phyloP scores from a whole-genome alignment of 2,888 invertebrate species.

The Caenorhabditis becei region DNA sequence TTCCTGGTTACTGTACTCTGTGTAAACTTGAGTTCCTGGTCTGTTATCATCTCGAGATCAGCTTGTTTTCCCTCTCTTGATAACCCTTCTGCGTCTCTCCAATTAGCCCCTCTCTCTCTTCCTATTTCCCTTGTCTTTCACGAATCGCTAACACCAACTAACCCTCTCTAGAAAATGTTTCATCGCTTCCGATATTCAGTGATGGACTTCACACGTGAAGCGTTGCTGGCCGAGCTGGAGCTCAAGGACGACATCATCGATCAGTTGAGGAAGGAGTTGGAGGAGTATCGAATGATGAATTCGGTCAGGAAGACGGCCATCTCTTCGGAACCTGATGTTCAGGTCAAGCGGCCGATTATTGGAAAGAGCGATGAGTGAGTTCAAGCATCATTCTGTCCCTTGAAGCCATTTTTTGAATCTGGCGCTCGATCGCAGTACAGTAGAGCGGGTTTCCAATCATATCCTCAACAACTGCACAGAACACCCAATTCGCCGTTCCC shows the following conservation, averaged over 20 bases:
- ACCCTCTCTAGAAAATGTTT: slow-evolving; percentile 10
- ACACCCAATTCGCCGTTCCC: no score
- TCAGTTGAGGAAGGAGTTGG: slow-evolving; percentile 65
- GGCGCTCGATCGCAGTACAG: no score
- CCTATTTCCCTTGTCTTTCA: not conserved
- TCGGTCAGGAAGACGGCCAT: slow-evolving; percentile 75
- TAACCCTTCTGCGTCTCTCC: slow-evolving; percentile 5
- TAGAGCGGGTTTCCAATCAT: no score
- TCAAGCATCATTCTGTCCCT: no score
- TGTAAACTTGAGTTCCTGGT: no score
- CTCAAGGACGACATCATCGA: slow-evolving; percentile 71
- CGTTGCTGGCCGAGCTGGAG: slow-evolving; percentile 66
- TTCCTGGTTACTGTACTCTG: no score
- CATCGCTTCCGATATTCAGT: slow-evolving; percentile 55
- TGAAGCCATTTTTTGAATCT: no score
- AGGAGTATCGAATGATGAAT: slow-evolving; percentile 56
- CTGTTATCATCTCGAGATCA: no score
- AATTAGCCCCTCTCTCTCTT: slow-evolving; percentile 6
- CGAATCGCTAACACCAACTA: not conserved
- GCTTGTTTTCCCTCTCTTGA: not conserved
- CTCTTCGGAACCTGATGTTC: slow-evolving; percentile 72
- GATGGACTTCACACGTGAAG: slow-evolving; percentile 67
- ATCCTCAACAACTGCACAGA: no score
- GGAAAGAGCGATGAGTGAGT: slow-evolving; percentile 70
- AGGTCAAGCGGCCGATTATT: slow-evolving; percentile 54